A percentile compares a stretch with the other conserved stretches of the same genome.
These are phyloP conservation scores for Eupeodes luniger DNA, from an alignment of 2,888 invertebrate genomes.

Conservation along the genomic window DNA sequence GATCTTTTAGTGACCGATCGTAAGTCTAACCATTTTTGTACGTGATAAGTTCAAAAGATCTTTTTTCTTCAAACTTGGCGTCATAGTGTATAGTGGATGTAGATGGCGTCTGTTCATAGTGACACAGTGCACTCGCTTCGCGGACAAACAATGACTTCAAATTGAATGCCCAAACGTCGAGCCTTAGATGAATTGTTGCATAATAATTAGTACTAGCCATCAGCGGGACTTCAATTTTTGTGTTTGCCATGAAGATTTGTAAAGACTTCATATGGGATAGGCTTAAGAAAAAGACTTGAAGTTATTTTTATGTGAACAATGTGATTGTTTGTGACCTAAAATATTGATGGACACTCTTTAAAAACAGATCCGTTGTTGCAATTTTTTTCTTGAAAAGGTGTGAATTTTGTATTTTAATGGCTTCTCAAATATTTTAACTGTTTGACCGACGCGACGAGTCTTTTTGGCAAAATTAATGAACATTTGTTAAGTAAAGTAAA, in stretches of 20 bases:
- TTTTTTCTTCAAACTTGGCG: slow-evolving; percentile 11
- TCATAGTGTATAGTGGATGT: neutral
- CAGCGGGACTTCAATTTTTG: slow-evolving; percentile 46
- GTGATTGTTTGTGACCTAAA: slow-evolving; percentile 22
- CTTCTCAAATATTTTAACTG: too few species aligned
- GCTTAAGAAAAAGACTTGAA: neutral
- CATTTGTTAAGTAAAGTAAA: neutral
- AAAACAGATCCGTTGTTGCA: too few species aligned
- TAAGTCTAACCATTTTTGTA: slow-evolving; percentile 47
- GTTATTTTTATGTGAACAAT: neutral
- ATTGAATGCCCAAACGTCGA: slow-evolving; percentile 45
- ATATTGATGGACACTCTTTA: slow-evolving; percentile 1
- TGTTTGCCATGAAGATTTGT: neutral
- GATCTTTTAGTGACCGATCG: neutral
- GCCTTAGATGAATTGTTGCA: slow-evolving; percentile 57
- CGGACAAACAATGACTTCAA: slow-evolving; percentile 50
- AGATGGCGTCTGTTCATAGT: slow-evolving; percentile 45
- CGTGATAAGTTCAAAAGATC: slow-evolving; percentile 65
- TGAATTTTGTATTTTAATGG: too few species aligned
- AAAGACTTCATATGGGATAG: slow-evolving; percentile 6
- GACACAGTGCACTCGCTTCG: slow-evolving; percentile 57
- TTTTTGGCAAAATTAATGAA: too few species aligned
- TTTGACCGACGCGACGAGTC: too few species aligned
- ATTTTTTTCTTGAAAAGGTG: too few species aligned
- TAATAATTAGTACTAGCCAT: slow-evolving; percentile 51